A percentile compares a stretch with the other conserved stretches of the same genome.
These are phyloP conservation scores for Cacoxenus indagator DNA, from an alignment of 2,888 invertebrate species.

Conservation along the genomic window DNA sequence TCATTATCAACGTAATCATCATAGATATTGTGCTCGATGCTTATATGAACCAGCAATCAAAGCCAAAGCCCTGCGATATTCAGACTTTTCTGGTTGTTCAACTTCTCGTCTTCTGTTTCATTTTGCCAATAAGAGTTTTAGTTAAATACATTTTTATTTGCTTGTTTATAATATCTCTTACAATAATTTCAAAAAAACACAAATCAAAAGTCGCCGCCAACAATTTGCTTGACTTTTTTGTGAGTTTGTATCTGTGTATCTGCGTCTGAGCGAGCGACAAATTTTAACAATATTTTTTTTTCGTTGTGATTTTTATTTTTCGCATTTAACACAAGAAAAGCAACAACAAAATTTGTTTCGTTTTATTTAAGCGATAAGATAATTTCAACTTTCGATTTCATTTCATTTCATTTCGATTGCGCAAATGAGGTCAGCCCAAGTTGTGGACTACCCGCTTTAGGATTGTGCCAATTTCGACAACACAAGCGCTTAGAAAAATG, in stretches of 20 bases:
- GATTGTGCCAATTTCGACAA: not conserved
- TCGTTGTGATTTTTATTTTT: conserved; percentile 41
- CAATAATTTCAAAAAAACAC: not conserved
- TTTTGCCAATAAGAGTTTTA: not conserved
- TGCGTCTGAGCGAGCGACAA: conserved; percentile 30
- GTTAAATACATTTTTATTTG: not conserved
- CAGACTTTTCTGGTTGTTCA: no score
- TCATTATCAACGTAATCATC: no score
- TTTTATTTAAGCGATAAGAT: conserved; percentile 5
- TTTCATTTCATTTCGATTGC: not conserved
- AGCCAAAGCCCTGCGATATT: conserved; percentile 49
- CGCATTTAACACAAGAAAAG: conserved; percentile 47
- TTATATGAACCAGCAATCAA: not conserved
- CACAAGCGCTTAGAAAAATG: not conserved
- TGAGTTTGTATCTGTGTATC: not conserved
- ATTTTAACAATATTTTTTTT: conserved; percentile 54
- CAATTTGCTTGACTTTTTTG: not conserved
- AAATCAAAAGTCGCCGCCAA: not conserved
- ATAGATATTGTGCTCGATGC: not conserved
- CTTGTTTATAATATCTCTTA: not conserved
- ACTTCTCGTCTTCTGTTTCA: not conserved
- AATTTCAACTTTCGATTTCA: conserved; percentile 11
- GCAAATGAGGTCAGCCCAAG: conserved; percentile 5
- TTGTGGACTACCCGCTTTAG: not conserved
- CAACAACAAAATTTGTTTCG: not conserved